phyloP scores from a whole-genome alignment of 2,888 invertebrate genomes.

The Lissocephala sabroskyi region DNA sequence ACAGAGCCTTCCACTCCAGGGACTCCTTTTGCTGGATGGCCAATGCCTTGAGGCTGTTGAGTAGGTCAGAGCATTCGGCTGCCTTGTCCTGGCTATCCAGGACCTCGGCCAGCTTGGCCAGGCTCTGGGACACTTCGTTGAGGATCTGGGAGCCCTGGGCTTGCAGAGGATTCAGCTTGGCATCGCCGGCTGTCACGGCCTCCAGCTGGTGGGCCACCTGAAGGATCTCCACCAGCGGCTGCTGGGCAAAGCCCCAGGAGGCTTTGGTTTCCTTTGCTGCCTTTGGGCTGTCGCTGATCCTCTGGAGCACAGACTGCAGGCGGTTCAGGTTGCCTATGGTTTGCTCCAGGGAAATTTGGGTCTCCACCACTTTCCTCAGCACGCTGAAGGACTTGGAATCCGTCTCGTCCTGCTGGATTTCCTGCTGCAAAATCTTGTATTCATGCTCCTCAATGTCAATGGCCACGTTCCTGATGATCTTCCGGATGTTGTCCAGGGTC shows the following conservation, averaged over 20 bases:
- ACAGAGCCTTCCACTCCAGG: constrained; percentile 23
- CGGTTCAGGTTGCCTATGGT: constrained; percentile 68
- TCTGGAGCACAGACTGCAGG: constrained; percentile 44
- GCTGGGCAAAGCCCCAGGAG: constrained; percentile 37
- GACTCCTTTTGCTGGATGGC: constrained; percentile 36
- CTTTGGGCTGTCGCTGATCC: constrained; percentile 35
- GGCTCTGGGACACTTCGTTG: constrained; percentile 44
- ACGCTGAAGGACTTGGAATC: constrained; percentile 60
- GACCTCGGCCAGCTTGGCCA: constrained; percentile 42
- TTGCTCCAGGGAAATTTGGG: constrained; percentile 63
- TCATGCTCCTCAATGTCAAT: constrained; percentile 70
- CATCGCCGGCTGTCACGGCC: constrained; percentile 39
- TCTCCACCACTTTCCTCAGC: constrained; percentile 61
- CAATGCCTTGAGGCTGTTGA: constrained; percentile 36
- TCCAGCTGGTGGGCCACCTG: constrained; percentile 45
- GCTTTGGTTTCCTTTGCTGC: constrained; percentile 12
- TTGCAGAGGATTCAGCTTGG: constrained; percentile 35
- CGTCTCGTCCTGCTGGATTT: constrained; percentile 63
- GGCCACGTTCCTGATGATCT: constrained; percentile 60
- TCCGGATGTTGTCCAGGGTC: constrained; percentile 58
- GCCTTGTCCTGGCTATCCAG: constrained; percentile 26
- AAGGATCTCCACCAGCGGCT: constrained; percentile 33
- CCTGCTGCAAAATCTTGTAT: constrained; percentile 63
- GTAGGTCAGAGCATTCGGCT: background rate
- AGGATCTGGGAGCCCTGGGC: constrained; percentile 39